Base-by-base conservation (phyloP, 2,888 invertebrate genomes). In the Acanthopleura granulata region DNA sequence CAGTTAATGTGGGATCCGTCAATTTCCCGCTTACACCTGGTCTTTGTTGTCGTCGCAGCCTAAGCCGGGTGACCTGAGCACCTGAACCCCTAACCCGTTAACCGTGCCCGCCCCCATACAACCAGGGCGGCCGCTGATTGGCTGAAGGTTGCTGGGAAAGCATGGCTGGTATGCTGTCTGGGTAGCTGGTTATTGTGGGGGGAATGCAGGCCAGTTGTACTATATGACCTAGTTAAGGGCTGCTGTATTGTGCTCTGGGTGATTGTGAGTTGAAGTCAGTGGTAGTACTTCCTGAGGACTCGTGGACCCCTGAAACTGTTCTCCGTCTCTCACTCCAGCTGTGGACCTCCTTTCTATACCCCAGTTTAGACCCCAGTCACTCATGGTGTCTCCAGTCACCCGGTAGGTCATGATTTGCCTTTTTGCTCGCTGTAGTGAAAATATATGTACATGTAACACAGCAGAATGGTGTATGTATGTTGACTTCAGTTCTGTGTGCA, bases 301-400 rank as follows among this genome's bases (percentile, higher is more conserved):
- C 40, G 9, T 3, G 40, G 40, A 40, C 40, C 40, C 9, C 40
- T 40, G 40, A 9, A 40, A 40, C 40, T 40, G 4, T 57, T 74
- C 71, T 61, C 74, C 69, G 16, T 40, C 51, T 18, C 0, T 72
- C 50, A 0, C 9, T 40, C 49, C 49, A 69, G 25, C 50, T 30
- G 50, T 49, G 61, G 57, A 22, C 61, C 71, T 69, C 57, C 69
- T 61, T 61, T 72, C 57, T 72, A 51, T 69, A 51, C 72, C 73
- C 22, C 49, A 70, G 16, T 72, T 30, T 49, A 22, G n/a, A 18
- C 18, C 16, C 29, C 51, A 27, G 14, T 49, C 22, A 3, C 25
- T 27, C 27, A n/a, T 27, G 16, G 18, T 50, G 15, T 49, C 49
- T 51, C 62, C 22, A 27, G 40, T 40, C 40, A 40, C 40, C 9